A percentile compares a stretch with the other conserved stretches of the same genome.
Conservation (phyloP, 2,797 vertebrate genomes). For the Coranthus polyacanthus region DNA sequence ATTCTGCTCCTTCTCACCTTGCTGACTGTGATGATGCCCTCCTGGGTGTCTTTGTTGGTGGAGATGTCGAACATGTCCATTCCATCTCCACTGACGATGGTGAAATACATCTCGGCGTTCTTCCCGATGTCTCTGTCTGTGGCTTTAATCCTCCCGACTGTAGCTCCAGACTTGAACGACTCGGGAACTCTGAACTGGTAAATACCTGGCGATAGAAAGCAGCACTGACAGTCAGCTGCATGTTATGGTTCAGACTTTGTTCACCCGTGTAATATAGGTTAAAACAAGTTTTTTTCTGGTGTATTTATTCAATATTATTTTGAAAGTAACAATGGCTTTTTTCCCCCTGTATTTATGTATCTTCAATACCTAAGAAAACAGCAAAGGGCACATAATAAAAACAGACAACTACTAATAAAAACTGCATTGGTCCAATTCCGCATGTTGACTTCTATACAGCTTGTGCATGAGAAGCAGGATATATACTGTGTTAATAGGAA, state of each 20-base stretch:
- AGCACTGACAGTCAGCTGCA: not conserved
- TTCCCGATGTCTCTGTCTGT: slow-evolving; percentile 89
- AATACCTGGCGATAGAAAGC: slow-evolving; percentile 79
- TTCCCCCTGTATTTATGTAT: too few species aligned
- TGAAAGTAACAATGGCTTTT: too few species aligned
- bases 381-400: too few species aligned
- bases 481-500: too few species aligned
- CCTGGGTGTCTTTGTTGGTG: slow-evolving; percentile 91
- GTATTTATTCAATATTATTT: too few species aligned
- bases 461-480: too few species aligned
- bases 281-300: too few species aligned
- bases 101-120: slow-evolving; percentile 93
- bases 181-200: slow-evolving; percentile 92
- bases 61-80: slow-evolving; percentile 90
- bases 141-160: slow-evolving; percentile 90
- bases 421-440: too few species aligned
- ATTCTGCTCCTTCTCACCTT: slow-evolving; percentile 84
- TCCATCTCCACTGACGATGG: slow-evolving; percentile 91
- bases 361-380: too few species aligned
- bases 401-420: too few species aligned
- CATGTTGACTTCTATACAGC: too few species aligned
- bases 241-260: not conserved
- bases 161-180: slow-evolving; percentile 81
- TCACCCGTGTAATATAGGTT: too few species aligned
- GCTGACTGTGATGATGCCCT: slow-evolving; percentile 91